Evolutionary conservation across 2,113 vertebrate genomes (phyloP).

Genomic region (Rana temporaria): DNA sequence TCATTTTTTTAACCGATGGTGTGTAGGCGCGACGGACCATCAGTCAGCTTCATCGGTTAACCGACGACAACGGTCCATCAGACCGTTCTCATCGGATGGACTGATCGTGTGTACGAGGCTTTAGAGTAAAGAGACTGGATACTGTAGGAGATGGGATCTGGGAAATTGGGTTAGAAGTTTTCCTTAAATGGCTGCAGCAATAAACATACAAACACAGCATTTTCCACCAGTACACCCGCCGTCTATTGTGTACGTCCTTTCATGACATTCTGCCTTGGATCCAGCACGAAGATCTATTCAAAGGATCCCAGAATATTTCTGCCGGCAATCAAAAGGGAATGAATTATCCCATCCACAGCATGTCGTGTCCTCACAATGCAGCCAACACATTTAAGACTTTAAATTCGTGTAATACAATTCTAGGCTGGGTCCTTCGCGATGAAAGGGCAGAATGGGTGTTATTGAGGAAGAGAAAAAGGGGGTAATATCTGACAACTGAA

Average conservation of each 20-base stretch:
- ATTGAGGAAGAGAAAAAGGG: slow-evolving; percentile 78
- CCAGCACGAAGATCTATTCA: slow-evolving; percentile 57
- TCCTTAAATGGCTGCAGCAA: background rate
- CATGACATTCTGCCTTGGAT: background rate
- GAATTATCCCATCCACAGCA: slow-evolving; percentile 71
- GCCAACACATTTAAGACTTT: slow-evolving; percentile 80
- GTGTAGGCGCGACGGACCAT: no score
- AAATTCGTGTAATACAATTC: slow-evolving; percentile 85
- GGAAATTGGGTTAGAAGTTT: no score
- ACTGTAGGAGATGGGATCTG: no score
- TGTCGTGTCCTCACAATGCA: slow-evolving; percentile 75
- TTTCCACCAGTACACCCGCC: background rate
- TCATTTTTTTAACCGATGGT: no score
- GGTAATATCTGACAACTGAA: slow-evolving; percentile 85
- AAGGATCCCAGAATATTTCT: slow-evolving; percentile 71
- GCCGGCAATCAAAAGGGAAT: slow-evolving; percentile 68
- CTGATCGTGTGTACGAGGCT: no score
- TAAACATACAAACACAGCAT: background rate
- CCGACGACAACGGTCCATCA: no score
- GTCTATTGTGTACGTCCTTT: slow-evolving; percentile 21
- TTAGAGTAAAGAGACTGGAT: no score
- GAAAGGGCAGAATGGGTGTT: slow-evolving; percentile 76
- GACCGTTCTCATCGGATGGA: no score
- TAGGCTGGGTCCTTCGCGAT: slow-evolving; percentile 77
- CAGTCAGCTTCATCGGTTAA: no score